Evolutionary conservation across 2,113 vertebrate genomes (phyloP).

Genomic region (Tympanuchus pallidicinctus): DNA sequence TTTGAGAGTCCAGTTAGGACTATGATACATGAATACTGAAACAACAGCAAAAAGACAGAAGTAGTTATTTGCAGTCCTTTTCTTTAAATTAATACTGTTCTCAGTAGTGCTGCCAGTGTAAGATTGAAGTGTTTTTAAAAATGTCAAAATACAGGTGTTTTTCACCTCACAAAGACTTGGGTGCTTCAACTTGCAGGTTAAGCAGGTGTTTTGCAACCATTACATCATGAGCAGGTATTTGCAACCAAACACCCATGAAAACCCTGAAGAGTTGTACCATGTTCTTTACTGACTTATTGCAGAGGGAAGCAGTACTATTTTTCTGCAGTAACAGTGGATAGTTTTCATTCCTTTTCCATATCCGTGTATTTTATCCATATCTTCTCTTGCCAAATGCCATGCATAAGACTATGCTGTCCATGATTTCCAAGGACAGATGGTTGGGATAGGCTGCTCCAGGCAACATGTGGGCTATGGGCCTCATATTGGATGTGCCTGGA

Average conservation of each 20-base stretch:
- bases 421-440: neutral
- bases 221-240: no score
- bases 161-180: neutral
- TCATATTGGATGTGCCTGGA: neutral
- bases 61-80: neutral
- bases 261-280: fast-evolving
- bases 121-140: neutral
- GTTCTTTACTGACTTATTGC: neutral
- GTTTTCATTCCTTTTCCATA: no score
- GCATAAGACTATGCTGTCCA: no score
- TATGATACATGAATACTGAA: conserved; percentile 2
- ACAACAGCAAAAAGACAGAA: neutral
- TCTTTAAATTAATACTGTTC: neutral
- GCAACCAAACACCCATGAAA: neutral
- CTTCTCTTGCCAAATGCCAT: no score
- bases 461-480: no score
- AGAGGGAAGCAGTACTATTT: neutral
- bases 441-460: no score
- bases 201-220: neutral
- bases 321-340: no score
- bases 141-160: neutral
- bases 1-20: conserved; percentile 17
- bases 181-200: neutral
- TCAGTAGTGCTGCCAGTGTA: neutral
- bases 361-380: no score